These are phyloP conservation scores for Hylyphantes graminicola DNA, from an alignment of 1,140 invertebrate species.

Conservation along the genomic window DNA sequence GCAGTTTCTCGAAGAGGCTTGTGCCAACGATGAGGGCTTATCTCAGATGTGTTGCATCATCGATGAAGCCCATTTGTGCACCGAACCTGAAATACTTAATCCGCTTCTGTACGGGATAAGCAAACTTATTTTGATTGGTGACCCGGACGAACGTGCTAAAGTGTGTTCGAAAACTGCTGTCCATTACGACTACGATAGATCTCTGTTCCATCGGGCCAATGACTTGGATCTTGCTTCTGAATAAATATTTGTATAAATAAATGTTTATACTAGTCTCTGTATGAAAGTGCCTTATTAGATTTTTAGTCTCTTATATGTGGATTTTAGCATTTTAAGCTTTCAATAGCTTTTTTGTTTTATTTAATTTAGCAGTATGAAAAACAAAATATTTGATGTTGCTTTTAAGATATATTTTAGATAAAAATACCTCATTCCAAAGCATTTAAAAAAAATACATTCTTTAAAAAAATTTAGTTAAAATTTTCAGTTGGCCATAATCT, in stretches of 20 bases:
- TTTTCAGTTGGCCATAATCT: too few relatives aligned
- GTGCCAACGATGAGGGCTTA: slow-evolving; percentile 4
- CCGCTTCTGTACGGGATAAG: slow-evolving; percentile 47
- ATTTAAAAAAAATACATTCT: background rate
- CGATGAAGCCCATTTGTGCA: slow-evolving; percentile 51
- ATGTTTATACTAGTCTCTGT: too few relatives aligned
- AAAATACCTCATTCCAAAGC: background rate
- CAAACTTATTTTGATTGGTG: slow-evolving; percentile 56
- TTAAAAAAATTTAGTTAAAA: background rate
- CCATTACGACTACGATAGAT: slow-evolving; percentile 23
- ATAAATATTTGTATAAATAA: background rate
- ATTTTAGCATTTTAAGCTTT: background rate
- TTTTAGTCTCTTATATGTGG: background rate
- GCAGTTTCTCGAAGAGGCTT: slow-evolving; percentile 9
- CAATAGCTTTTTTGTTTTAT: background rate
- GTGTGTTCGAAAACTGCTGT: slow-evolving; percentile 41
- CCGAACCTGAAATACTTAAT: slow-evolving; percentile 53
- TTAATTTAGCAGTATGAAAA: background rate
- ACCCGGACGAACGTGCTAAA: slow-evolving; percentile 47
- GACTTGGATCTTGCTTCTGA: slow-evolving; percentile 39
- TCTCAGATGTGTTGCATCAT: slow-evolving; percentile 49
- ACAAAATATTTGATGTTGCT: background rate
- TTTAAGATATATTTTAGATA: background rate
- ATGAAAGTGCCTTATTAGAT: background rate
- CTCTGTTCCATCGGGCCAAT: slow-evolving; percentile 50